These are phyloP conservation scores for Tenualosa ilisha DNA, from an alignment of 2,797 vertebrate genomes.

Conservation along the genomic window DNA sequence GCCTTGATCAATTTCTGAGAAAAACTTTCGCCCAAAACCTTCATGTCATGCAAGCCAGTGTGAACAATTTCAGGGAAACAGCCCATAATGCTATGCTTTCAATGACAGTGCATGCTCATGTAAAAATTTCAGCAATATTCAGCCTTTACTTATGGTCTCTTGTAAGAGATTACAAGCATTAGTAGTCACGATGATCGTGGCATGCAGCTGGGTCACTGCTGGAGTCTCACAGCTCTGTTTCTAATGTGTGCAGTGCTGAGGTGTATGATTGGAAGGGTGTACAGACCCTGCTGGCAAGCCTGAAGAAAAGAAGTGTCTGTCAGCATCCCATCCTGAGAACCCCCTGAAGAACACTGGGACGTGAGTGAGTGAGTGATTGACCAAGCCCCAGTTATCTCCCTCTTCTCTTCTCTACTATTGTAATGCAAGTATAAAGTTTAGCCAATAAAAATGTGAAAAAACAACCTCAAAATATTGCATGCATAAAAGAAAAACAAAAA, in stretches of 20 bases:
- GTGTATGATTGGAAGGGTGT: conserved; percentile 96
- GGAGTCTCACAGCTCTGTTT: conserved; percentile 5
- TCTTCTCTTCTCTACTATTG: background rate
- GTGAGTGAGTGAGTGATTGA: background rate
- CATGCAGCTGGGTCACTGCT: background rate
- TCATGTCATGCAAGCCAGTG: background rate
- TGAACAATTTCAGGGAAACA: background rate
- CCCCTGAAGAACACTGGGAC: background rate
- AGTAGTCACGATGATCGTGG: background rate
- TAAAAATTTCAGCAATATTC: background rate
- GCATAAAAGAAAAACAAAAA: conserved; percentile 47
- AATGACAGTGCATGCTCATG: background rate
- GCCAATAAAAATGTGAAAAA: background rate
- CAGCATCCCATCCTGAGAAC: background rate
- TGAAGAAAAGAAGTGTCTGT: conserved; percentile 57
- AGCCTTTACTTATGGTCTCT: background rate
- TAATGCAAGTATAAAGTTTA: background rate
- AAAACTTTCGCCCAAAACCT: background rate
- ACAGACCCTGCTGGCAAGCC: conserved; percentile 89
- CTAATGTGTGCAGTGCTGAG: conserved; percentile 78
- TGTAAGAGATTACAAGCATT: background rate
- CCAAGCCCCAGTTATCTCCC: background rate
- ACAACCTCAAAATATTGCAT: conserved; percentile 35
- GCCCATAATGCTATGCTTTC: background rate
- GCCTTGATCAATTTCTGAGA: background rate